Evolutionary conservation across 2,888 invertebrate genomes (phyloP).

Genomic region (Timandra comae): DNA sequence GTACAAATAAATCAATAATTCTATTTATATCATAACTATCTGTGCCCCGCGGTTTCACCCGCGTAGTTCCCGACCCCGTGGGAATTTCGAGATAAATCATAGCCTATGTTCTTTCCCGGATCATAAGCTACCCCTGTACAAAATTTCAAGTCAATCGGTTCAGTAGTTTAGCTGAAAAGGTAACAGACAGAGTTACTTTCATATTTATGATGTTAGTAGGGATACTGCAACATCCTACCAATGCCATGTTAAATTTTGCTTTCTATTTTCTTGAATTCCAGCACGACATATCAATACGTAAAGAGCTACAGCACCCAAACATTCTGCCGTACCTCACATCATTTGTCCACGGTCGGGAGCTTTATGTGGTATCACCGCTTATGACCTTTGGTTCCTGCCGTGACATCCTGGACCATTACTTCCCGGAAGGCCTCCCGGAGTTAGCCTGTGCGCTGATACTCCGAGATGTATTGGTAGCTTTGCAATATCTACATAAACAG

Average conservation of each 20-base stretch:
- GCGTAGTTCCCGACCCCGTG: no score
- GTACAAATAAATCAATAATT: no score
- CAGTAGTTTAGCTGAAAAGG: no score
- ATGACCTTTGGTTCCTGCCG: conserved; percentile 91
- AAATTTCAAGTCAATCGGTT: no score
- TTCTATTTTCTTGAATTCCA: conserved; percentile 62
- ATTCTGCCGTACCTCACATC: conserved; percentile 85
- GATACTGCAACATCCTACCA: no score
- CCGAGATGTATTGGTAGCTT: conserved; percentile 84
- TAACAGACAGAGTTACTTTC: no score
- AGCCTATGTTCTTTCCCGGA: no score
- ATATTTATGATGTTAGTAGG: no score
- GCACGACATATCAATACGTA: conserved; percentile 86
- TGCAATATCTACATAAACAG: conserved; percentile 90
- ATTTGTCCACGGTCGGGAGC: conserved; percentile 85
- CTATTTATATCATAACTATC: no score
- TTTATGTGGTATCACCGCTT: conserved; percentile 88
- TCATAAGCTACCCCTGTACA: no score
- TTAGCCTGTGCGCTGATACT: conserved; percentile 87
- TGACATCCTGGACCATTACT: conserved; percentile 86
- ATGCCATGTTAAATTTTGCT: background rate
- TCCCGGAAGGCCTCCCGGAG: conserved; percentile 87
- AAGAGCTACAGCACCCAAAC: conserved; percentile 87
- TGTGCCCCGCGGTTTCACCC: no score
- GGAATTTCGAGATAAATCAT: no score